Conservation (phyloP, 1,140 invertebrate species). For the Panonychus citri region DNA sequence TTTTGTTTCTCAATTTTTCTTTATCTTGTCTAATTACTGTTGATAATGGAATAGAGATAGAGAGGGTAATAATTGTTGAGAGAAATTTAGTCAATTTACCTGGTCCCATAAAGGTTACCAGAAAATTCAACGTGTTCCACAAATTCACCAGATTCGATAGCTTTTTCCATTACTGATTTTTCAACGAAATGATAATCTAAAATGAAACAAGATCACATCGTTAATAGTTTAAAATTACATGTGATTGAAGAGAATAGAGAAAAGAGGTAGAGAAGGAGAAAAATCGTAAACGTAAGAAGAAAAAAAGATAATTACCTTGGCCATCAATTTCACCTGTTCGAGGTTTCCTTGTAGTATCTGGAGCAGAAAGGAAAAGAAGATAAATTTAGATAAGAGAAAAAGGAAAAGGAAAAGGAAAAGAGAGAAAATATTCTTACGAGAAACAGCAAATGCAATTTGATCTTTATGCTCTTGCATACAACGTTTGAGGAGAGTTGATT, state of each 20-base stretch:
- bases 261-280: neutral
- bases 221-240: neutral
- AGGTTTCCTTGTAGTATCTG: slow-evolving; percentile 32
- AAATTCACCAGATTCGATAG: slow-evolving; percentile 58
- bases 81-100: slow-evolving; percentile 29
- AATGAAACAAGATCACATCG: slow-evolving; percentile 8
- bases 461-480: too few relatives aligned
- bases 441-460: too few relatives aligned
- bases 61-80: neutral
- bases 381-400: slow-evolving; percentile 14
- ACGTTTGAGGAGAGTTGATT: too few relatives aligned
- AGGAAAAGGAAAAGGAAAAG: too few relatives aligned
- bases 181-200: slow-evolving; percentile 72
- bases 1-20: too few relatives aligned
- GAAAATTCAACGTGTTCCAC: slow-evolving; percentile 77
- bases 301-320: slow-evolving; percentile 17
- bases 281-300: too few relatives aligned
- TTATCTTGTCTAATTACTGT: too few relatives aligned
- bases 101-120: slow-evolving; percentile 88
- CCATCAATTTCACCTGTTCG: slow-evolving; percentile 28
- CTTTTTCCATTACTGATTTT: slow-evolving; percentile 40
- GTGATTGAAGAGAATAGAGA: slow-evolving; percentile 1
- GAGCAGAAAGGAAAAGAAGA: too few relatives aligned
- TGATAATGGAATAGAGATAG: slow-evolving; percentile 6
- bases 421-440: too few relatives aligned